Percentiles rank a stretch among this genome's conserved stretches.
Evolutionary conservation across 1,140 invertebrate species (phyloP).

Genomic region (Vollenhovia emeryi): DNA sequence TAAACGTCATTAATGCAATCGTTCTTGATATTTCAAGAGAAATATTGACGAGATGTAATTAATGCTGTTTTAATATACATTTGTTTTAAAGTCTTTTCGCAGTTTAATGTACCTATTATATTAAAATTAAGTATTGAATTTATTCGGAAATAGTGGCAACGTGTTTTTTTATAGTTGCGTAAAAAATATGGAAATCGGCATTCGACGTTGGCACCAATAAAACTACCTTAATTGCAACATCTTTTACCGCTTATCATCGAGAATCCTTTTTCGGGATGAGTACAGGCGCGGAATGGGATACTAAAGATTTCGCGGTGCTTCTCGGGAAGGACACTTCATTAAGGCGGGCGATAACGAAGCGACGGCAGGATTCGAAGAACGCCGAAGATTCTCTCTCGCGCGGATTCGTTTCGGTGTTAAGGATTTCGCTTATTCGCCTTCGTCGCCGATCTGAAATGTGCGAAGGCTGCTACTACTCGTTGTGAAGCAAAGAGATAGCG

Average conservation of each 20-base stretch:
- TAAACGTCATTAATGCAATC: neutral
- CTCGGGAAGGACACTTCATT: slow-evolving; percentile 64
- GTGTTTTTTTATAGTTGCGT: neutral
- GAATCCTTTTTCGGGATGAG: neutral
- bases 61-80: neutral
- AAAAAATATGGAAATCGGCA: neutral
- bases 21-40: neutral
- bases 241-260: neutral
- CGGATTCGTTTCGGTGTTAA: slow-evolving; percentile 72
- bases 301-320: slow-evolving; percentile 1
- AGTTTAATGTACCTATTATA: neutral
- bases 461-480: slow-evolving; percentile 58
- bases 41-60: neutral
- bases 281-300: neutral
- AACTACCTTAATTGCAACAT: neutral
- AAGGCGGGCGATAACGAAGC: slow-evolving; percentile 67
- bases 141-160: neutral
- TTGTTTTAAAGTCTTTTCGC: neutral
- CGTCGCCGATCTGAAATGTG: slow-evolving; percentile 48
- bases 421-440: slow-evolving; percentile 71
- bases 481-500: slow-evolving; percentile 57
- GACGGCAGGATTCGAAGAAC: slow-evolving; percentile 66
- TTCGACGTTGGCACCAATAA: neutral
- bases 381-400: slow-evolving; percentile 49
- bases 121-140: neutral